A percentile compares a stretch with the other conserved stretches of the same genome.
These are phyloP conservation scores for Dicycla oo DNA, from an alignment of 2,888 invertebrate species.

Conservation along the genomic window DNA sequence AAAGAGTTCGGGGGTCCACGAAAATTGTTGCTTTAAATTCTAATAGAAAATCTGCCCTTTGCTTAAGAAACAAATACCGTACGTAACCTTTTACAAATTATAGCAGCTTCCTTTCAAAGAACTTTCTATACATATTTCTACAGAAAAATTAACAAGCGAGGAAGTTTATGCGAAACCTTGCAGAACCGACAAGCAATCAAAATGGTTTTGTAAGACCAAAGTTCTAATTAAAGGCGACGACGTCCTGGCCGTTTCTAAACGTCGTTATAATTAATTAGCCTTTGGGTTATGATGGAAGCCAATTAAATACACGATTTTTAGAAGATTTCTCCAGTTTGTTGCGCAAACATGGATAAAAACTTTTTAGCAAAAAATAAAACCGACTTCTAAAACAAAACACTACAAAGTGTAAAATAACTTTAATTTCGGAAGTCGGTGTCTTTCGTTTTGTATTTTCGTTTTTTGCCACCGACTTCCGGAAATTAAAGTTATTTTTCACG, in stretches of 20 bases:
- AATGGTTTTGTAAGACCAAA: constrained; percentile 17
- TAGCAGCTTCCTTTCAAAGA: constrained; percentile 17
- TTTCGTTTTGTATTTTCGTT: too few relatives aligned
- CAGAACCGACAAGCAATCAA: constrained; percentile 5
- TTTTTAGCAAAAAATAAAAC: too few relatives aligned
- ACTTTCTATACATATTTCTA: neutral
- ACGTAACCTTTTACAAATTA: neutral
- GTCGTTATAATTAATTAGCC: constrained; percentile 1
- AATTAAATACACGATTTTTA: neutral
- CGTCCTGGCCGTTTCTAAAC: neutral
- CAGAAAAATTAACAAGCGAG: neutral
- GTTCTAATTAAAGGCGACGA: neutral
- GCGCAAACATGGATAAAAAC: neutral
- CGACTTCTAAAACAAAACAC: too few relatives aligned
- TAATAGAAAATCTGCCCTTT: neutral
- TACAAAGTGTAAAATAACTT: too few relatives aligned
- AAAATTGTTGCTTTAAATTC: neutral
- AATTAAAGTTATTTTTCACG: too few relatives aligned
- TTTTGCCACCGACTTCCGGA: too few relatives aligned
- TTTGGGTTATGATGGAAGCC: neutral
- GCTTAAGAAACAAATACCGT: neutral
- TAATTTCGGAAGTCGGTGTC: too few relatives aligned
- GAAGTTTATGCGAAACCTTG: constrained; percentile 38
- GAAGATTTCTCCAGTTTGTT: neutral
- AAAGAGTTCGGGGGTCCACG: neutral